Base-by-base conservation (phyloP, 2,113 vertebrate species). In the Upupa epops region DNA sequence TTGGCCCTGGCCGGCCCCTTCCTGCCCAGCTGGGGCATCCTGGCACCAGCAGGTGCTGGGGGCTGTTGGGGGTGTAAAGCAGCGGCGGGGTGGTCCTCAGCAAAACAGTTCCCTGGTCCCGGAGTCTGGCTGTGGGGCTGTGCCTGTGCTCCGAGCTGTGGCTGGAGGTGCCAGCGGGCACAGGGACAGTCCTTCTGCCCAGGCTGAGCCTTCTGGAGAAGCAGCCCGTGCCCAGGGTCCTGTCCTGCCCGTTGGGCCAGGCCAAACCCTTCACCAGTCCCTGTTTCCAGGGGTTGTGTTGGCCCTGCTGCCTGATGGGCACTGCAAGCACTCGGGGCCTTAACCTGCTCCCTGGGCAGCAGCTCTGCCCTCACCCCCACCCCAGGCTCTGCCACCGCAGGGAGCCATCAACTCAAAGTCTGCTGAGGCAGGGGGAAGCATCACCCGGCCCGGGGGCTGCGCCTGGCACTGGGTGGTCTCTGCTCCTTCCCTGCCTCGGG, bases 11-110 rank as follows among this genome's bases (percentile, higher is more conserved):
- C 71, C 4, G 46, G 22, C 74, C 48, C 29, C 32, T 19, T 4
- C 19, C 40, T 15, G 20, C 76, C 20, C 0, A 1, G 19, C n/a
- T 13, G 4, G 24, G 28, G 66, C 4, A 17, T 60, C 21, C 1
- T 14, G 7, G 34, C 11, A 7, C 0, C 6, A 36, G 13, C 61
- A 8, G n/a, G 4, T 0, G 0, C 12, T 2, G 55, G 20, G 86
- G 65, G 21, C 24, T 56, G 3, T 31, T 79, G 17, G 31, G 66
- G 71, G 79, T 4, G 78, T 72, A 21, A 7, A 72, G 63, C 4
- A 5, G 18, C 73, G 13, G 59, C 2, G 58, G 64, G 58, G 37
- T 31, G 19, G 37, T 25, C 64, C 29, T 14, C 22, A 9, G 71
- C 31, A 13, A 26, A 92, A 60, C 19, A 29, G 73, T 13, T 86